phyloP scores from a whole-genome alignment of 2,888 invertebrate genomes.

The Drosophila anomelani region DNA sequence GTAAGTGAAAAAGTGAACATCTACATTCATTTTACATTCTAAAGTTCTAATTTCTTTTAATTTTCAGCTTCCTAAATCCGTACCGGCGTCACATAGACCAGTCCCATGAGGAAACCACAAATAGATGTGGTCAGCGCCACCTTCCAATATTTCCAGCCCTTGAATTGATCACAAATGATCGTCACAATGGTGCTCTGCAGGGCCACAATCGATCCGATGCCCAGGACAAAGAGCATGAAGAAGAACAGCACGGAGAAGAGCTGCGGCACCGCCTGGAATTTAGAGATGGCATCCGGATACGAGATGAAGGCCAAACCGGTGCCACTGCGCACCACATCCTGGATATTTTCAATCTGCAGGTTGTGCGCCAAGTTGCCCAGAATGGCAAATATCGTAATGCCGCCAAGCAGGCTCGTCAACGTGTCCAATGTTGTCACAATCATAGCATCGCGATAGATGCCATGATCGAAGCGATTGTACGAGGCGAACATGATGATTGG shows the following conservation, averaged over 20 bases:
- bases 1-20: not conserved
- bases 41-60: not conserved
- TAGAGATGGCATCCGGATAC: conserved; percentile 93
- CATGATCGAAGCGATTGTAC: conserved; percentile 90
- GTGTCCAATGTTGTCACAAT: conserved; percentile 93
- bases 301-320: conserved; percentile 93
- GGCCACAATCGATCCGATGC: conserved; percentile 91
- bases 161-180: conserved; percentile 89
- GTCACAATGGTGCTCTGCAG: conserved; percentile 89
- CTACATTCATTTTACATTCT: too few relatives aligned
- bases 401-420: conserved; percentile 91
- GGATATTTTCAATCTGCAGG: conserved; percentile 86
- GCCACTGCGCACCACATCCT: conserved; percentile 89
- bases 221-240: conserved; percentile 92
- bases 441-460: conserved; percentile 91
- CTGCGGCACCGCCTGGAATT: conserved; percentile 90
- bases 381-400: conserved; percentile 92
- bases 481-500: conserved; percentile 92
- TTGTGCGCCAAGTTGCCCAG: conserved; percentile 91
- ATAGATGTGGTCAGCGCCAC: conserved; percentile 87
- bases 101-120: conserved; percentile 87
- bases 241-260: conserved; percentile 92
- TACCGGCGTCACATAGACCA: conserved; percentile 91
- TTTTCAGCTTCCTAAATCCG: conserved; percentile 75
- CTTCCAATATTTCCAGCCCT: conserved; percentile 86